Base-by-base conservation (phyloP, 2,113 vertebrate species). In the Sapayoa aenigma region DNA sequence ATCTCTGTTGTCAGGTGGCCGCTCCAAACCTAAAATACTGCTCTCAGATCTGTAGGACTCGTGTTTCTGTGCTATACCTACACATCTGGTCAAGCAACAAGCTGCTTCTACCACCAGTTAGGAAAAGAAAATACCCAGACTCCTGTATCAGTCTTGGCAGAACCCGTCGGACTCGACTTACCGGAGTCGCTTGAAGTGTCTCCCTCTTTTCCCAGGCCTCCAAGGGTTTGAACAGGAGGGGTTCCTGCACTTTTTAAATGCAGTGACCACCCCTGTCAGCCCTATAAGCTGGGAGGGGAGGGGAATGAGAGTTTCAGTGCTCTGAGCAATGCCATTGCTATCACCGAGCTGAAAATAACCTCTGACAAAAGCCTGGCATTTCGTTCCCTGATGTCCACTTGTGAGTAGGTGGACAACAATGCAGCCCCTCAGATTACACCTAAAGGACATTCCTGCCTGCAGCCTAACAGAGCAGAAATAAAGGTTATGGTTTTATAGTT, bases 291-390 rank as follows among this genome's bases (percentile, higher is more conserved):
- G 87, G 71, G 96, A 88, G 93, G 94, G 96, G 96, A 72, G 92
- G 98, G 96, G 52, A 94, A 15, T 3, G 93, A 82, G 92, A 78
- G 89, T 81, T 96, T 89, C 86, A 75, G 97, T 96, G 96, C 94
- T 94, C 69, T 90, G 94, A 98, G 97, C 96, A 96, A 97, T 98
- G 95, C 96, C 93, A 84, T 71, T 94, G 97, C 97, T 98, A 98
- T 98, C 98, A 96, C 49, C 20, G 12, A 59, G 95, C 98, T 90
- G 84, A 98, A 98, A 98, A 98, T 98, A 98, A 92, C 97, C 85
- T 81, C 81, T 98, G 98, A 98, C 97, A 97, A 97, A 97, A 97
- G 97, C 96, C 78, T 97, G 97, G 94, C 96, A 96, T 94, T 95
- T 95, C 65, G 44, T 84, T 84, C 88, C 83, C 91, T 77, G 39